Evolutionary conservation across 2,888 invertebrate species (phyloP).

Genomic region (Pteria penguin): DNA sequence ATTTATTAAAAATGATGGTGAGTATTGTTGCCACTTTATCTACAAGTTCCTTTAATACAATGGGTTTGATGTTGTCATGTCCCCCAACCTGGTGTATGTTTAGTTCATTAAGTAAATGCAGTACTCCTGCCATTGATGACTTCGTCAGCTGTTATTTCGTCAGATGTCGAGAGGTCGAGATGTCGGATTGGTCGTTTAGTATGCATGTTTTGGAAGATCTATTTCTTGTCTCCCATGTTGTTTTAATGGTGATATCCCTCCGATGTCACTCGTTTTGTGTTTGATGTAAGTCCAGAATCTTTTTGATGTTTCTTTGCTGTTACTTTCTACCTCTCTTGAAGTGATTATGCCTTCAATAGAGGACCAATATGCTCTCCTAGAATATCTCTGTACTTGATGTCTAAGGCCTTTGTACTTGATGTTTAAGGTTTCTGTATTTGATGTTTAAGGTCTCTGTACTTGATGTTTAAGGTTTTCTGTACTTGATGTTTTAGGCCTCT

Average conservation of each 20-base stretch:
- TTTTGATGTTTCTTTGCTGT: too few species aligned
- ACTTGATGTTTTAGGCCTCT: too few species aligned
- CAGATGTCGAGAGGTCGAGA: background rate
- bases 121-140: background rate
- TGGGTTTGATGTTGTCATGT: constrained; percentile 5
- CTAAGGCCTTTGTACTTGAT: background rate
- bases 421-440: background rate
- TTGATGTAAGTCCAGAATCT: too few species aligned
- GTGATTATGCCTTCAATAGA: background rate
- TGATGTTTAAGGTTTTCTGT: too few species aligned
- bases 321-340: background rate
- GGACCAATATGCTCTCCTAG: background rate
- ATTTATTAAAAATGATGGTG: constrained; percentile 6
- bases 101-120: background rate
- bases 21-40: constrained; percentile 1
- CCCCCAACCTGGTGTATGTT: constrained; percentile 6
- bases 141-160: background rate
- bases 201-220: background rate
- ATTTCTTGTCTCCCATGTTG: too few species aligned
- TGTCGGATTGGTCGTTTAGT: background rate
- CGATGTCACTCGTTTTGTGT: too few species aligned
- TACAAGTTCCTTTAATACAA: constrained; percentile 4
- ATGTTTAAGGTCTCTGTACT: too few species aligned
- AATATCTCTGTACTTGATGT: background rate
- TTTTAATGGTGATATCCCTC: too few species aligned